phyloP scores from a whole-genome alignment of 2,888 invertebrate species.

The Drosophila paracracens region DNA sequence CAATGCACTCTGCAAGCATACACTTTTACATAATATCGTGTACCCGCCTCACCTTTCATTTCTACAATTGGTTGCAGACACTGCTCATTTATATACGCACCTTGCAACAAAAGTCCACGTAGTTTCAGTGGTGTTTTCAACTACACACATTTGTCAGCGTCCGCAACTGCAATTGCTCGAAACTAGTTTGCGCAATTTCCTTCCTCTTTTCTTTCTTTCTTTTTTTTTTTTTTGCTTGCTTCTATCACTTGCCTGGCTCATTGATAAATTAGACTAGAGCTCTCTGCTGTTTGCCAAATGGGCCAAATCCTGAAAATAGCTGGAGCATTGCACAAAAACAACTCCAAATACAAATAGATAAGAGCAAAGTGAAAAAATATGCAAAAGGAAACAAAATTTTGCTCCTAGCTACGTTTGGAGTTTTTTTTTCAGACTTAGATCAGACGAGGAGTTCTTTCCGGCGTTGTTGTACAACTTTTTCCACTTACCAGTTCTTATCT shows the following conservation, averaged over 20 bases:
- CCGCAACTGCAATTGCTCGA: conserved; percentile 27
- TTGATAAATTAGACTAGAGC: conserved; percentile 62
- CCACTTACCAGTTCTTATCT: conserved; percentile 64
- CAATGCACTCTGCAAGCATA: neutral
- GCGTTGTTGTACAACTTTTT: conserved; percentile 53
- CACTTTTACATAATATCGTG: neutral
- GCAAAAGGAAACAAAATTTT: conserved; percentile 24
- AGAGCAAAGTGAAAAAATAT: conserved; percentile 16
- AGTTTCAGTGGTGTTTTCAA: conserved; percentile 22
- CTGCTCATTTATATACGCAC: conserved; percentile 22
- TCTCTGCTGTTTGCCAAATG: conserved; percentile 47
- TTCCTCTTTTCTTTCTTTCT: neutral
- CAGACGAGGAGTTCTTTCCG: neutral
- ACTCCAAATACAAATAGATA: conserved; percentile 12
- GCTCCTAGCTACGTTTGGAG: conserved; percentile 9
- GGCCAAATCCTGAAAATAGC: conserved; percentile 30
- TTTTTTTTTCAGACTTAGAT: neutral
- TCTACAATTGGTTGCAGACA: neutral
- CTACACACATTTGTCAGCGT: conserved; percentile 49
- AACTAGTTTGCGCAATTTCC: conserved; percentile 22
- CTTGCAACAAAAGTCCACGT: conserved; percentile 14
- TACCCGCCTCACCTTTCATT: neutral
- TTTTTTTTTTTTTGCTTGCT: conserved; percentile 3
- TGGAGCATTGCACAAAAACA: conserved; percentile 15
- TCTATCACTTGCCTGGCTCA: conserved; percentile 32